Conservation (phyloP, 2,888 invertebrate species). For the Unio delphinus region DNA sequence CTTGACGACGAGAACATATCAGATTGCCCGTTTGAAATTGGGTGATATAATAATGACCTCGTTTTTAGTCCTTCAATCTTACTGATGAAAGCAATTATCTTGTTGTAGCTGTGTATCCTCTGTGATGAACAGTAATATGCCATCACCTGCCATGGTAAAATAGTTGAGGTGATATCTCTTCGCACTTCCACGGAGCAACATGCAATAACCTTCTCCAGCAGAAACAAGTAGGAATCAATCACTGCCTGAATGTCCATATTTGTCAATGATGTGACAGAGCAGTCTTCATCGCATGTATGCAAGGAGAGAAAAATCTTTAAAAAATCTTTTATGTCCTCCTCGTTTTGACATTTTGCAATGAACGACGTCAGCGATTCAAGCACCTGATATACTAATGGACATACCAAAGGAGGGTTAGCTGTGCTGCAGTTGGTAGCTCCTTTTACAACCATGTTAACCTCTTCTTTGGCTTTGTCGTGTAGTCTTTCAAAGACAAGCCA, state of each 20-base stretch:
- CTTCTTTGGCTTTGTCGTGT: constrained; percentile 38
- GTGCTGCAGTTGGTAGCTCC: constrained; percentile 25
- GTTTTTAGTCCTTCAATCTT: constrained; percentile 39
- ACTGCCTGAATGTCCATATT: constrained; percentile 34
- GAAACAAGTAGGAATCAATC: constrained; percentile 32
- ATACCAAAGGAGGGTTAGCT: constrained; percentile 31
- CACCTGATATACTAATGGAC: constrained; percentile 35
- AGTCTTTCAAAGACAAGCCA: constrained; percentile 49
- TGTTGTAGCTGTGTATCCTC: constrained; percentile 44
- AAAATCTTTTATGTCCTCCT: constrained; percentile 42
- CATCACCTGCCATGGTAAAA: constrained; percentile 46
- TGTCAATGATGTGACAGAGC: constrained; percentile 33
- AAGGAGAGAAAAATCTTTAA: constrained; percentile 32
- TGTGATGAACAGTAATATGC: constrained; percentile 43
- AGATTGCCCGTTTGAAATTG: too few relatives aligned
- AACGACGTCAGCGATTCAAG: constrained; percentile 37
- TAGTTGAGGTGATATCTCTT: constrained; percentile 35
- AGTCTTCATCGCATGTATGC: constrained; percentile 36
- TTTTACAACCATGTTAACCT: constrained; percentile 32
- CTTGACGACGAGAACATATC: too few relatives aligned
- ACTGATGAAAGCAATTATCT: constrained; percentile 48
- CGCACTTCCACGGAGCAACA: constrained; percentile 35
- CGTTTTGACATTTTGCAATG: constrained; percentile 46
- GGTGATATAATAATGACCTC: too few relatives aligned
- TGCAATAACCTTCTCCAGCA: constrained; percentile 43